phyloP scores from a whole-genome alignment of 2,888 invertebrate species.

The Allolobophora icterica region DNA sequence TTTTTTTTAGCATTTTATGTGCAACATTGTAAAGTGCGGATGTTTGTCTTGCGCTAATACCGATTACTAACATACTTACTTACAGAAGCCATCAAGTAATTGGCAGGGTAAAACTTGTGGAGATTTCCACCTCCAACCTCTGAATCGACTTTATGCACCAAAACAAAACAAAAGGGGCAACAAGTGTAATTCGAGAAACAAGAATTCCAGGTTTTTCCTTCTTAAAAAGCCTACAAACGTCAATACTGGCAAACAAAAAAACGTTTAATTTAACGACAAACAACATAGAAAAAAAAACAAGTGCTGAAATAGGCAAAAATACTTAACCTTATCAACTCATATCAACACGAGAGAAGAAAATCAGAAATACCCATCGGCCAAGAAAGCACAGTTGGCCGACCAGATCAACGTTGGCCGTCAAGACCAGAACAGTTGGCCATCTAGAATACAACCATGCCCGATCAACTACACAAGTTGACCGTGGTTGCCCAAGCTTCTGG shows the following conservation, averaged over 20 bases:
- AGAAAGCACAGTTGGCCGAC: background rate
- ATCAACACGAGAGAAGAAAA: background rate
- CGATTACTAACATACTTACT: too few species aligned
- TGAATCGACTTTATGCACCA: background rate
- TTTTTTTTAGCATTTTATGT: too few species aligned
- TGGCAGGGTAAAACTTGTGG: too few species aligned
- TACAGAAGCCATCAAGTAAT: too few species aligned
- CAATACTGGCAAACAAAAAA: background rate
- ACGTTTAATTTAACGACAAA: constrained; percentile 14
- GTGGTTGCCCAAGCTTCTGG: background rate
- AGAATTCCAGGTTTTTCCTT: background rate
- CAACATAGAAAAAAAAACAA: background rate
- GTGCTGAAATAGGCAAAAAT: background rate
- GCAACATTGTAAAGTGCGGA: too few species aligned
- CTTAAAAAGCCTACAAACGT: background rate
- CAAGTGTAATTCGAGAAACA: background rate
- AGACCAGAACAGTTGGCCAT: background rate
- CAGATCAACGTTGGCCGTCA: background rate
- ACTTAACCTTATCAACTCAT: background rate
- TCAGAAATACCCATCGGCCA: background rate
- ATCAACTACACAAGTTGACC: too few species aligned
- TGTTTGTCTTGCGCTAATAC: too few species aligned
- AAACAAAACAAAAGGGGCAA: background rate
- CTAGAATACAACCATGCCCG: too few species aligned
- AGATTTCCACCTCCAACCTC: too few species aligned